A percentile compares a stretch with the other conserved stretches of the same genome.
phyloP scores from a whole-genome alignment of 1,140 invertebrate species.

The Danaus plexippus region DNA sequence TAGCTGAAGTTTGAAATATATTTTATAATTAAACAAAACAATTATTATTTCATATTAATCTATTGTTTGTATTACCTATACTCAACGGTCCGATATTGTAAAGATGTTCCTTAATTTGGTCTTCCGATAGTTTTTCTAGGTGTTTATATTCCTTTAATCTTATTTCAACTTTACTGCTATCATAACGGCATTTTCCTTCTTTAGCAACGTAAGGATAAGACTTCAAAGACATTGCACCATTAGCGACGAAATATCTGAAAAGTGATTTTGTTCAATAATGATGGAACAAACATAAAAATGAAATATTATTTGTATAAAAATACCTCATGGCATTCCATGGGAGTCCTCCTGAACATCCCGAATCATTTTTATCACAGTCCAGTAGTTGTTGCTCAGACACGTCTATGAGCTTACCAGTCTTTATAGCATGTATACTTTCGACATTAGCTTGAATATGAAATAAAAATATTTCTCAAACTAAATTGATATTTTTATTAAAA shows the following conservation, averaged over 20 bases:
- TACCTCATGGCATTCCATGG: constrained; percentile 1
- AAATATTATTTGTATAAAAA: constrained; percentile 7
- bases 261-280: not conserved
- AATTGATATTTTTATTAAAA: too few species aligned
- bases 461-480: too few species aligned
- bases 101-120: constrained; percentile 4
- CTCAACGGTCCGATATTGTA: constrained; percentile 3
- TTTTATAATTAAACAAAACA: too few species aligned
- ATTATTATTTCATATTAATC: too few species aligned
- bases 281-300: too few species aligned
- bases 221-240: constrained; percentile 10
- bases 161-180: constrained; percentile 6
- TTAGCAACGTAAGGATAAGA: constrained; percentile 9
- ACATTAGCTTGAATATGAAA: constrained; percentile 11
- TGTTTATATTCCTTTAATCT: constrained; percentile 3
- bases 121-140: not conserved
- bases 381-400: constrained; percentile 19
- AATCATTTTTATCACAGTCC: constrained; percentile 6
- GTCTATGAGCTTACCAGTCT: constrained; percentile 8
- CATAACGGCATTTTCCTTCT: constrained; percentile 2
- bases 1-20: too few species aligned
- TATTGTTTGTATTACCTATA: constrained; percentile 3
- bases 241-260: constrained; percentile 8
- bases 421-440: constrained; percentile 17
- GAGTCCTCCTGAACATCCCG: not conserved